Conservation (phyloP, 2,888 invertebrate genomes). For the Liposcelis brunnea region DNA sequence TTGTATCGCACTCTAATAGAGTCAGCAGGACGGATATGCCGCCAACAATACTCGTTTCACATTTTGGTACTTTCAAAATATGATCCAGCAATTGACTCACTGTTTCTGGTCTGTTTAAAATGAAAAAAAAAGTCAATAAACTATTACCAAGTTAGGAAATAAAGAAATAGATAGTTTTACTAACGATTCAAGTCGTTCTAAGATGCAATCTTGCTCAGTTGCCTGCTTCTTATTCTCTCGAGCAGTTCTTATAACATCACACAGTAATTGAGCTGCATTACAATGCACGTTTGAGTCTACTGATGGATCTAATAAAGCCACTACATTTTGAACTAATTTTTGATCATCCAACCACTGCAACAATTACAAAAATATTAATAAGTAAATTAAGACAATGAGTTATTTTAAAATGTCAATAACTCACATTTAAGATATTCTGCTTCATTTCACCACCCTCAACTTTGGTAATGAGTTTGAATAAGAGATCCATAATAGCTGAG, state of each 20-base stretch:
- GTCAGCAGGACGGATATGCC: constrained; percentile 64
- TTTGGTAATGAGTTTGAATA: constrained; percentile 67
- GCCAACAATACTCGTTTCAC: constrained; percentile 55
- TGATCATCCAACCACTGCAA: constrained; percentile 80
- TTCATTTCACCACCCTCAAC: constrained; percentile 59
- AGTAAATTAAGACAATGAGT: constrained; percentile 8
- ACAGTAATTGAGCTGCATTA: constrained; percentile 75
- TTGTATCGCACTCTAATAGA: constrained; percentile 38
- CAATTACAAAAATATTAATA: constrained; percentile 11
- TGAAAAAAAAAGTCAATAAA: constrained; percentile 10
- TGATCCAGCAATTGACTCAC: constrained; percentile 52
- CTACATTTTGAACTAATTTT: constrained; percentile 65
- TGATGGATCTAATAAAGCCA: constrained; percentile 42
- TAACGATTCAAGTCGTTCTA: constrained; percentile 57
- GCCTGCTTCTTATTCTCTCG: constrained; percentile 38
- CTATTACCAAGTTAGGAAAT: constrained; percentile 9
- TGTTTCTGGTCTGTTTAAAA: constrained; percentile 36
- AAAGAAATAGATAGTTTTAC: constrained; percentile 20
- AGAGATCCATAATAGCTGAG: constrained; percentile 86
- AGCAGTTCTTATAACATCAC: constrained; percentile 61
- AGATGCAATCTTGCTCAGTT: constrained; percentile 51
- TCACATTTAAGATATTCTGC: constrained; percentile 50
- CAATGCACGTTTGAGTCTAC: constrained; percentile 58
- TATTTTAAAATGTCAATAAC: constrained; percentile 17
- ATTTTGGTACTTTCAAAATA: constrained; percentile 45